Base-by-base conservation (phyloP, 2,888 invertebrate species). In the Blomia tropicalis region DNA sequence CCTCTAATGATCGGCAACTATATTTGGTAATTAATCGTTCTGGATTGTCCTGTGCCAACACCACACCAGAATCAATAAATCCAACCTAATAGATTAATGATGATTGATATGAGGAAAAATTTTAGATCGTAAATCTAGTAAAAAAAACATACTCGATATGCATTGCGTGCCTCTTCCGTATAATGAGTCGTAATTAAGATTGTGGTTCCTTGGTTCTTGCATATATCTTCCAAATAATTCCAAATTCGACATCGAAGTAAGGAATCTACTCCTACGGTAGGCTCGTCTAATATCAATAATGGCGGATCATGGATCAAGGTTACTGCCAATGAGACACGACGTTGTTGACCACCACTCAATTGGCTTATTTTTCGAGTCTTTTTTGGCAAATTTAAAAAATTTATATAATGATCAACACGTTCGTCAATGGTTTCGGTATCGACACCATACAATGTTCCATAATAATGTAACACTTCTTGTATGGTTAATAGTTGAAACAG, bases 301-400 rank as follows among this genome's bases (percentile, higher is more conserved):
- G 31, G 29, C 5, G 64, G 64, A 11, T 43, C 32, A 47, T 64
- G 64, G 7, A 64, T 63, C 2, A 64, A 32, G 25, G 64, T 59
- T n/a, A 44, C 47, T 4, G 64, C 64, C 25, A 64, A 31, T 4
- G 59, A 60, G 17, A 63, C 53, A 17, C 59, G 59, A 19, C 64
- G 36, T 41, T 64, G 62, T 30, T 64, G 64, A 1, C 64, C 64
- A 31, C 64, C 64, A 63, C 64, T 64, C 22, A 64, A n/a, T 11
- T 59, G 29, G 17, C 29, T 23, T 19, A 64, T 29, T 2, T 22
- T 11, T 7, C 54, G 44, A 4, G 59, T 27, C 19, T 43, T 53
- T 5, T 17, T 17, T 14, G 64, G 62, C 4, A 64, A 17, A 30
- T 53, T 47, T 7, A 64, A 22, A 22, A 64, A 59, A 17, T 43